phyloP scores from a whole-genome alignment of 2,888 invertebrate genomes.

The Macropis europaea region DNA sequence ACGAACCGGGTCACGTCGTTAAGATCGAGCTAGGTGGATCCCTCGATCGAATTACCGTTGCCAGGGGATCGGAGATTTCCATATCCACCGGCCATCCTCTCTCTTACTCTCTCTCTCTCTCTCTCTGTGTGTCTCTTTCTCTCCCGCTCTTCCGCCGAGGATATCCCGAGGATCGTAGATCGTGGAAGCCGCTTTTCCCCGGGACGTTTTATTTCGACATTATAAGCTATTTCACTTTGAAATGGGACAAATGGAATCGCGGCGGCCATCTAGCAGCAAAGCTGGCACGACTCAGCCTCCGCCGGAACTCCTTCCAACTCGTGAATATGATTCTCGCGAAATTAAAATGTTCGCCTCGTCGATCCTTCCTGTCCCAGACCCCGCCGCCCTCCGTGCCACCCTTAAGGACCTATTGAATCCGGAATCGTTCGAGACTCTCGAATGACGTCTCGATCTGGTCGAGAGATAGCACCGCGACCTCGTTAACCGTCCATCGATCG shows the following conservation, averaged over 20 bases:
- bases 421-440: slow-evolving; percentile 10
- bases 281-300: slow-evolving; percentile 30
- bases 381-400: too few relatives aligned
- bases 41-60: slow-evolving; percentile 41
- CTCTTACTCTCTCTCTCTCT: too few relatives aligned
- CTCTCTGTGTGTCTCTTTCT: too few relatives aligned
- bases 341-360: slow-evolving; percentile 57
- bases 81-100: slow-evolving; percentile 62
- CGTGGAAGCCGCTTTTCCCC: too few relatives aligned
- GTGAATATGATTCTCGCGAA: slow-evolving; percentile 61
- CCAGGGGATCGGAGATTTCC: slow-evolving; percentile 58
- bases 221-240: slow-evolving; percentile 73
- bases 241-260: slow-evolving; percentile 74
- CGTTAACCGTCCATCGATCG: slow-evolving; percentile 19
- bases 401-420: slow-evolving; percentile 42
- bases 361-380: slow-evolving; percentile 1
- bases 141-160: slow-evolving; percentile 50
- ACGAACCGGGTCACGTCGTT: slow-evolving; percentile 33
- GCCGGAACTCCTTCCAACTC: slow-evolving; percentile 48
- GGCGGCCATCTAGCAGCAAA: slow-evolving; percentile 43
- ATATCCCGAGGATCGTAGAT: too few relatives aligned
- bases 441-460: slow-evolving; percentile 15
- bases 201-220: slow-evolving; percentile 71
- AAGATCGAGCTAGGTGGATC: slow-evolving; percentile 24
- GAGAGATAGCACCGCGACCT: slow-evolving; percentile 17